Evolutionary conservation across 2,888 invertebrate species (phyloP).

Genomic region (Oasisia sp.): DNA sequence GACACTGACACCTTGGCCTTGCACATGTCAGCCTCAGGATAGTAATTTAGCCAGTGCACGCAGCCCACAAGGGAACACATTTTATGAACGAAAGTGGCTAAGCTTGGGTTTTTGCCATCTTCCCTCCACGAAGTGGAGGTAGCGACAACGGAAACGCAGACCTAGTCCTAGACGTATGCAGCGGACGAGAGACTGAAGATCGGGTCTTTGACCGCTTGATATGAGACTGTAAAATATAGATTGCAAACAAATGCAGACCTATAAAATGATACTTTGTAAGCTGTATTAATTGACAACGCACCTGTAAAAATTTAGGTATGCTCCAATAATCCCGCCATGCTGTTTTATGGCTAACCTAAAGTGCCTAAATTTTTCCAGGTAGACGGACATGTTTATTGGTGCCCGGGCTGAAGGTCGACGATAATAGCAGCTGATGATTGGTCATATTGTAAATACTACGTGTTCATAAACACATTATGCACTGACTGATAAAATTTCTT

Average conservation of each 20-base stretch:
- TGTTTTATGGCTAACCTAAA: constrained; percentile 47
- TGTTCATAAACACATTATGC: not conserved
- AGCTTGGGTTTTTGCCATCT: too few species aligned
- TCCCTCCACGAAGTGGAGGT: too few species aligned
- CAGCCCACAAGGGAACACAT: too few species aligned
- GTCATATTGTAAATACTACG: not conserved
- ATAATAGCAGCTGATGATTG: not conserved
- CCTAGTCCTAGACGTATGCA: not conserved
- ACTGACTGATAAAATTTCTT: not conserved
- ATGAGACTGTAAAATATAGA: not conserved
- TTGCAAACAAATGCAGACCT: not conserved
- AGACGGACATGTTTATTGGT: constrained; percentile 35
- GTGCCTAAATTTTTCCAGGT: constrained; percentile 49
- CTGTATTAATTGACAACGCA: constrained; percentile 30
- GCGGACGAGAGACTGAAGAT: not conserved
- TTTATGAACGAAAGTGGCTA: too few species aligned
- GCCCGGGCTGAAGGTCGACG: not conserved
- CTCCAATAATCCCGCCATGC: constrained; percentile 51
- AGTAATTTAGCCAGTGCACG: too few species aligned
- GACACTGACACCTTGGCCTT: too few species aligned
- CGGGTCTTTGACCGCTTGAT: not conserved
- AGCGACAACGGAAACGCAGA: too few species aligned
- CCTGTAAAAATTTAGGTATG: constrained; percentile 47
- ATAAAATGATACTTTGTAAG: not conserved
- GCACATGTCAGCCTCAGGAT: too few species aligned